phyloP scores from a whole-genome alignment of 2,888 invertebrate species.

The Chrysolina haemoptera region DNA sequence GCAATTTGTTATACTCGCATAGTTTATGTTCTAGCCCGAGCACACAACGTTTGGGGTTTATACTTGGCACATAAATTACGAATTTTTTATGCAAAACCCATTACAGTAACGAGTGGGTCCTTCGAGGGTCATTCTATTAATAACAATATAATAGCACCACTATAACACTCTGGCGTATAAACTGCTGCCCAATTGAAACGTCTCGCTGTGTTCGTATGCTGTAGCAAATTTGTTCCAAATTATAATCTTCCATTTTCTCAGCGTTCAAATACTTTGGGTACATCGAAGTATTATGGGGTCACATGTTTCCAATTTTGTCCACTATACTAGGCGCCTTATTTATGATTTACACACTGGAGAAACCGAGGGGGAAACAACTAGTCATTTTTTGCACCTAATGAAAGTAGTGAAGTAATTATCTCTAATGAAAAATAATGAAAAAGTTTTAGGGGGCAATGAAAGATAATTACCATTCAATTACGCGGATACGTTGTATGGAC shows the following conservation, averaged over 20 bases:
- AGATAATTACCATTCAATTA: too few species aligned
- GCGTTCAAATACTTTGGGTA: neutral
- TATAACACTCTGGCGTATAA: conserved; percentile 36
- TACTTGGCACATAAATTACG: conserved; percentile 56
- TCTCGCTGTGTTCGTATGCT: neutral
- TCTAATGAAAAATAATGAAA: too few species aligned
- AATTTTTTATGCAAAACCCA: conserved; percentile 60
- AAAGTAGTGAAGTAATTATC: too few species aligned
- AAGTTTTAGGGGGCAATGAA: too few species aligned
- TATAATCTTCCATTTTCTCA: neutral
- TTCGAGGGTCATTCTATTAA: conserved; percentile 62
- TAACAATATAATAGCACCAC: conserved; percentile 57
- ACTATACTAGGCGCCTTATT: too few species aligned
- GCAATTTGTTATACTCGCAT: conserved; percentile 34
- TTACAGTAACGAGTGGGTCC: conserved; percentile 60
- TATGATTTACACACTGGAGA: too few species aligned
- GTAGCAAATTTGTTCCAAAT: neutral
- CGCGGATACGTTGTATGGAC: too few species aligned
- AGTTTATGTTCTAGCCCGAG: conserved; percentile 44
- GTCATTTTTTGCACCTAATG: too few species aligned
- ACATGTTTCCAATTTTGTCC: too few species aligned
- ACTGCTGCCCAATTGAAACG: conserved; percentile 34
- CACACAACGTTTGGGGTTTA: conserved; percentile 55
- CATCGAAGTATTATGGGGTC: neutral
- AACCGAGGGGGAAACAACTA: too few species aligned